Evolutionary conservation across 2,888 invertebrate genomes (phyloP).

Genomic region (Lacanobia oleracea): DNA sequence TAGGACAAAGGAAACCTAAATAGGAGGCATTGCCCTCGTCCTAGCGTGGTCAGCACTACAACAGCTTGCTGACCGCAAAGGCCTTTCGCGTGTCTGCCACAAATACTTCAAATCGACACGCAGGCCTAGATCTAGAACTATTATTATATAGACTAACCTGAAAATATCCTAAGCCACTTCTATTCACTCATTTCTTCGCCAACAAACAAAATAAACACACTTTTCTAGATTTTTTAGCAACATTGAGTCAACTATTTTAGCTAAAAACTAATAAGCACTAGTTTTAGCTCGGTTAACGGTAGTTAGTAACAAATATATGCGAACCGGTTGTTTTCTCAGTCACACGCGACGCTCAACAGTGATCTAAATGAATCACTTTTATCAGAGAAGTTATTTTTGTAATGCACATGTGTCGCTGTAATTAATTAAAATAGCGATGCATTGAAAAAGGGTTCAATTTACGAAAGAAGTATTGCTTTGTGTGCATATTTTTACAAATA

Average conservation of each 20-base stretch:
- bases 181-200: neutral
- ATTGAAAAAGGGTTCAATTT: neutral
- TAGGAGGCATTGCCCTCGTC: conserved; percentile 10
- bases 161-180: neutral
- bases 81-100: conserved; percentile 23
- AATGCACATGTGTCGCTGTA: conserved; percentile 13
- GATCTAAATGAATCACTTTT: conserved; percentile 6
- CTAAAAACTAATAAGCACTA: neutral
- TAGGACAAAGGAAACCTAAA: neutral
- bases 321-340: conserved; percentile 25
- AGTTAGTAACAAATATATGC: neutral
- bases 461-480: neutral
- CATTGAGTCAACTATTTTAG: neutral
- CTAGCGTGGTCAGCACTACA: neutral
- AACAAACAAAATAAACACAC: neutral
- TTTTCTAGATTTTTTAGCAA: neutral
- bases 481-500: conserved; percentile 2
- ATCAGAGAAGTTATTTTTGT: conserved; percentile 26
- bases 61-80: conserved; percentile 24
- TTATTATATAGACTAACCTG: neutral
- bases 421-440: conserved; percentile 21
- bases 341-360: neutral
- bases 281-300: conserved; percentile 8
- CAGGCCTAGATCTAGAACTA: neutral
- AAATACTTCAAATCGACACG: conserved; percentile 14